Percentiles rank a stretch among this genome's conserved stretches.
These are phyloP conservation scores for Pyrrhia umbra DNA, from an alignment of 2,888 invertebrate genomes.

Conservation along the genomic window DNA sequence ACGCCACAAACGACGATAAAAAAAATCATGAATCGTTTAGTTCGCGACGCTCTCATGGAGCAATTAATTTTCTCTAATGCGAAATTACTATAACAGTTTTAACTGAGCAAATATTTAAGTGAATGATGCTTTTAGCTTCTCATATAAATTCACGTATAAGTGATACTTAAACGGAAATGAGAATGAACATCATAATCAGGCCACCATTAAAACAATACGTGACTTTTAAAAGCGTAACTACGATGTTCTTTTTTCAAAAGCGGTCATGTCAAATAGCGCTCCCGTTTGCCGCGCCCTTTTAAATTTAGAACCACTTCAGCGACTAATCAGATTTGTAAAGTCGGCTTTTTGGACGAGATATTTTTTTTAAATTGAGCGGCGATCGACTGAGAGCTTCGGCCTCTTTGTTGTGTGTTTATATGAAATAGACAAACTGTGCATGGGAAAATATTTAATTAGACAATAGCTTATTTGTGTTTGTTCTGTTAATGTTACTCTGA, in stretches of 20 bases:
- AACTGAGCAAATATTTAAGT: not conserved
- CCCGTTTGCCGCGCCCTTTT: slow-evolving; percentile 79
- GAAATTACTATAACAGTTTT: slow-evolving; percentile 61
- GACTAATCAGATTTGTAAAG: slow-evolving; percentile 89
- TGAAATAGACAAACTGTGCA: slow-evolving; percentile 77
- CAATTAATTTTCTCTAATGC: slow-evolving; percentile 82
- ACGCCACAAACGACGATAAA: slow-evolving; percentile 74
- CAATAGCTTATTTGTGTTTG: slow-evolving; percentile 90
- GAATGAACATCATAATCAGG: slow-evolving; percentile 80
- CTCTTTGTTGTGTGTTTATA: slow-evolving; percentile 79
- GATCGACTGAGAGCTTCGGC: slow-evolving; percentile 73
- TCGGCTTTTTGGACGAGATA: slow-evolving; percentile 73
- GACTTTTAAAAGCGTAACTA: slow-evolving; percentile 78
- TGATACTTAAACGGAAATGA: slow-evolving; percentile 63
- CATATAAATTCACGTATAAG: slow-evolving; percentile 45
- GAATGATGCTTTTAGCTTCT: slow-evolving; percentile 26
- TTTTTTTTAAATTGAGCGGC: slow-evolving; percentile 75
- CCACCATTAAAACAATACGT: slow-evolving; percentile 80
- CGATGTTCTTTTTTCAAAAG: slow-evolving; percentile 71
- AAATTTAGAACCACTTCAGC: slow-evolving; percentile 89
- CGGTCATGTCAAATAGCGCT: slow-evolving; percentile 82
- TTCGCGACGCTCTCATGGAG: slow-evolving; percentile 71
- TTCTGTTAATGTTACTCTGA: slow-evolving; percentile 88
- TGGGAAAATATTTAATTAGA: slow-evolving; percentile 90
- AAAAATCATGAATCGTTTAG: slow-evolving; percentile 67